phyloP scores from a whole-genome alignment of 2,113 vertebrate genomes.

The Notechis scutatus region DNA sequence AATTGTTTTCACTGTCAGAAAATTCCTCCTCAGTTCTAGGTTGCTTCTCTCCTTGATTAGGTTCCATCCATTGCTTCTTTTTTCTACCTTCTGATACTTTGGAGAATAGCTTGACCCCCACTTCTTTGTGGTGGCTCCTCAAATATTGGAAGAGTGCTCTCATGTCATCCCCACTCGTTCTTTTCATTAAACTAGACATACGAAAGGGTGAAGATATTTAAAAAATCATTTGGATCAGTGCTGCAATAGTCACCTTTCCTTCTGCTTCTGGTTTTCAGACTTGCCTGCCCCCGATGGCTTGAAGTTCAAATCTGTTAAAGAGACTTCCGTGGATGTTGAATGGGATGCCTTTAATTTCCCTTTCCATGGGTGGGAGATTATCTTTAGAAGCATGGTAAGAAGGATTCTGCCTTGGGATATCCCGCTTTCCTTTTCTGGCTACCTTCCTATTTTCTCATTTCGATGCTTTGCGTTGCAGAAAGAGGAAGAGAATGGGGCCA shows the following conservation, averaged over 20 bases:
- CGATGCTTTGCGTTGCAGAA: conserved; percentile 75
- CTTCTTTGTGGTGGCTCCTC: too few relatives aligned
- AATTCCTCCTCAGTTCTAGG: too few relatives aligned
- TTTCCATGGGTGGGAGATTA: conserved; percentile 94
- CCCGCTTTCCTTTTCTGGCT: background rate
- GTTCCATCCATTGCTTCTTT: too few relatives aligned
- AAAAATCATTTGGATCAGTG: background rate
- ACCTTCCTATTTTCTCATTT: background rate
- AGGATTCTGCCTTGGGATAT: background rate
- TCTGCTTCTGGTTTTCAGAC: conserved; percentile 68
- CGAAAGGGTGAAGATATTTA: background rate
- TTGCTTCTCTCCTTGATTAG: too few relatives aligned
- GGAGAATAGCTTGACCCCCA: too few relatives aligned
- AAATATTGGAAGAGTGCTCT: too few relatives aligned
- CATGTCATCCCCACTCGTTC: background rate
- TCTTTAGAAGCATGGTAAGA: conserved; percentile 90
- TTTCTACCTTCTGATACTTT: too few relatives aligned
- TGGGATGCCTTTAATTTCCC: conserved; percentile 93
- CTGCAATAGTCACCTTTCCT: background rate
- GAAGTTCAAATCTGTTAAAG: conserved; percentile 91
- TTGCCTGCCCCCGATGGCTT: conserved; percentile 92
- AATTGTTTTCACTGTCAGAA: too few relatives aligned
- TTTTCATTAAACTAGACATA: background rate
- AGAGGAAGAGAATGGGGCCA: conserved; percentile 91
- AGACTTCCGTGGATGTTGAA: conserved; percentile 92